Conservation (phyloP, 2,888 invertebrate species). For the Temnothorax unifasciatus region DNA sequence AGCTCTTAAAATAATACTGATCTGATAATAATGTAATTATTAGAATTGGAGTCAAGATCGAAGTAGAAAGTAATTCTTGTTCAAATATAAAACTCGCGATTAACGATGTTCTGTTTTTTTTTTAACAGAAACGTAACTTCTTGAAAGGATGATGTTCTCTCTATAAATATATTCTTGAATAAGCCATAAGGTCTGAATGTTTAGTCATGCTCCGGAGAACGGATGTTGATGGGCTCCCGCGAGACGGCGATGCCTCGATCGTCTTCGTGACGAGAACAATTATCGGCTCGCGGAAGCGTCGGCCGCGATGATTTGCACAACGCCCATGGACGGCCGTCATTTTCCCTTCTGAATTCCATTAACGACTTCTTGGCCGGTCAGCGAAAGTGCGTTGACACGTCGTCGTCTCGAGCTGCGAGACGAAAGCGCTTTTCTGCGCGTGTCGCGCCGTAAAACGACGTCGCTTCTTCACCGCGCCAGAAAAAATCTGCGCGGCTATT, state of each 20-base stretch:
- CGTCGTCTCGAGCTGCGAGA: constrained; percentile 24
- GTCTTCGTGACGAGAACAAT: constrained; percentile 46
- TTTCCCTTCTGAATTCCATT: constrained; percentile 62
- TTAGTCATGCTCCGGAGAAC: constrained; percentile 20
- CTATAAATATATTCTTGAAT: background rate
- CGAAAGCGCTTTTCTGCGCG: constrained; percentile 45
- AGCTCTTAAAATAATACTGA: background rate
- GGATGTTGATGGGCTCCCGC: constrained; percentile 8
- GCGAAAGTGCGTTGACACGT: constrained; percentile 73
- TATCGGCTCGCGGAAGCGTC: constrained; percentile 54
- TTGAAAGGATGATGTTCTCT: background rate
- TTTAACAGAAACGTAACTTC: background rate
- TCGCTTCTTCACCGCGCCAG: background rate
- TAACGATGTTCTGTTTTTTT: background rate
- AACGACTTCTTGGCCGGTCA: constrained; percentile 73
- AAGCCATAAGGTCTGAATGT: constrained; percentile 3
- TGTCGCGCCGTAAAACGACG: constrained; percentile 41
- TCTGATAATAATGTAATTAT: background rate
- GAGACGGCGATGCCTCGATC: constrained; percentile 24
- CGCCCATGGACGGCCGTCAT: constrained; percentile 45
- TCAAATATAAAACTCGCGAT: background rate
- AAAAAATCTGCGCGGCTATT: constrained; percentile 39
- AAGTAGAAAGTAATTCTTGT: background rate
- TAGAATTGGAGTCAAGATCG: background rate
- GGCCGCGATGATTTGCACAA: constrained; percentile 55